Conservation (phyloP, 1,140 invertebrate genomes). For the Heliothis subflexa region DNA sequence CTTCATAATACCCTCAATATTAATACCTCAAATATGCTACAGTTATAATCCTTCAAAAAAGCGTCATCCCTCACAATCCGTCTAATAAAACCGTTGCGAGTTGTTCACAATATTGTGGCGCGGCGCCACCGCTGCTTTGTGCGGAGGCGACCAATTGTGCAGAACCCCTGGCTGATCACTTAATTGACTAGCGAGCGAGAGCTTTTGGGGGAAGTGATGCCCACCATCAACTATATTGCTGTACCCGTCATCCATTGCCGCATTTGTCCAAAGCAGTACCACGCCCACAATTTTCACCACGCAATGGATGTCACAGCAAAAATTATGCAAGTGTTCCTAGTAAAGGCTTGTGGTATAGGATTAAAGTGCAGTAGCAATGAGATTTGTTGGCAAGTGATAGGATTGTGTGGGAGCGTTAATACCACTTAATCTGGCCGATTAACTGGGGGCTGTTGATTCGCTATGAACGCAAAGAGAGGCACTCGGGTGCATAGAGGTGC, state of each 20-base stretch:
- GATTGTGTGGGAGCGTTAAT: conserved; percentile 75
- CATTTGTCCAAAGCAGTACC: conserved; percentile 34
- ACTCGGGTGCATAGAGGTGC: conserved; percentile 52
- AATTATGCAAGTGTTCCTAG: conserved; percentile 29
- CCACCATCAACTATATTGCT: conserved; percentile 26
- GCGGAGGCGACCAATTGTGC: conserved; percentile 82
- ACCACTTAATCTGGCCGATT: conserved; percentile 75
- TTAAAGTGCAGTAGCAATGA: conserved; percentile 81
- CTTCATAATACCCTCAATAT: conserved; percentile 39
- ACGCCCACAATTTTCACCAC: conserved; percentile 14
- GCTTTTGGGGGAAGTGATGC: conserved; percentile 64
- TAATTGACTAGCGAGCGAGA: conserved; percentile 82
- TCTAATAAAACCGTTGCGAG: conserved; percentile 56
- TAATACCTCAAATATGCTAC: conserved; percentile 48
- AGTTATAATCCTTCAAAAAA: conserved; percentile 56
- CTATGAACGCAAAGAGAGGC: conserved; percentile 63
- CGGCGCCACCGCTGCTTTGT: conserved; percentile 73
- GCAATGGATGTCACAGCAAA: conserved; percentile 52
- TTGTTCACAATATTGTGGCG: conserved; percentile 53
- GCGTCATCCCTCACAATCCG: conserved; percentile 56
- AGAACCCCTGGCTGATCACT: conserved; percentile 82
- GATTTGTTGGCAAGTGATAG: conserved; percentile 79
- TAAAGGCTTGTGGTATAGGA: conserved; percentile 66
- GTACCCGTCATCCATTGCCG: conserved; percentile 58
- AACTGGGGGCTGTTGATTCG: conserved; percentile 62